These are phyloP conservation scores for Drosophila falleni DNA, from an alignment of 2,888 invertebrate species.

Conservation along the genomic window DNA sequence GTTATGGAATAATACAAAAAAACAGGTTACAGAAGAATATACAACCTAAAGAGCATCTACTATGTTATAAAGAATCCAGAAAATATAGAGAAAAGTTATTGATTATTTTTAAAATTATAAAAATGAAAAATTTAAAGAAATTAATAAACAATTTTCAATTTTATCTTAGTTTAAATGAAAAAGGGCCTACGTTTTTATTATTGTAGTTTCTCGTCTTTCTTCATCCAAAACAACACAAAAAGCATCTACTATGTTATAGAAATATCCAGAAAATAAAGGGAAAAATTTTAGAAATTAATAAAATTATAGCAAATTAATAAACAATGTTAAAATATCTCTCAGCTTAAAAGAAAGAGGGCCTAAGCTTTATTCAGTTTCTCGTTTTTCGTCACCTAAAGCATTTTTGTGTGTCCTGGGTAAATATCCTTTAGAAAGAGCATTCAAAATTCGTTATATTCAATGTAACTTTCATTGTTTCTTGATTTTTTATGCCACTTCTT, in stretches of 20 bases:
- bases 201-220: background rate
- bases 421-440: conserved; percentile 21
- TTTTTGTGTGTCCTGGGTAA: too few species aligned
- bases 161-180: background rate
- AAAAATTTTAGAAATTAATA: too few species aligned
- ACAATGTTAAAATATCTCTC: background rate
- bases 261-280: too few species aligned
- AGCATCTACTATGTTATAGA: too few species aligned
- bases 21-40: too few species aligned
- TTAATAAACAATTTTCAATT: background rate
- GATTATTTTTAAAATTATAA: too few species aligned
- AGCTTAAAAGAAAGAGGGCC: background rate
- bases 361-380: background rate
- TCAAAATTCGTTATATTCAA: background rate
- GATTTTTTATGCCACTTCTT: conserved; percentile 66
- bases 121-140: background rate
- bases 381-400: background rate
- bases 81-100: too few species aligned
- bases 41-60: too few species aligned
- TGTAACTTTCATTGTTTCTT: conserved; percentile 11
- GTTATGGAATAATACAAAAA: too few species aligned
- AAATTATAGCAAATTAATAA: background rate
- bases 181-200: accelerated
- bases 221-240: background rate
- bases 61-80: too few species aligned